Base-by-base conservation (phyloP, 2,113 vertebrate species). In the Chitala chitala region DNA sequence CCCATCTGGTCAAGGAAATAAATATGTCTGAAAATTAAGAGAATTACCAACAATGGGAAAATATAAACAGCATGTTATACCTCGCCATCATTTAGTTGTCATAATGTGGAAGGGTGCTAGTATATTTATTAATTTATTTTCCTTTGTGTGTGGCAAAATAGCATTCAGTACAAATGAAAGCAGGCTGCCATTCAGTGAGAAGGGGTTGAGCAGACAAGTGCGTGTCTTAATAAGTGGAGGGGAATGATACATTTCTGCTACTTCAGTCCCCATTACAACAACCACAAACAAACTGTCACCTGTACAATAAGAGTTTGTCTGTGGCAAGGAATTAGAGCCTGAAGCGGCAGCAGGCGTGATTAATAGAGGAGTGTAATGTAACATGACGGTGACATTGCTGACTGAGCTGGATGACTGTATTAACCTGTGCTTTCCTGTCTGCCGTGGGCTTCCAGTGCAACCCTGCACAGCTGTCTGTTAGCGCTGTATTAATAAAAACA, bases 401-500 rank as follows among this genome's bases (percentile, higher is more conserved):
- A 89, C 82, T 75, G 77, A 78, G 85, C 84, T 68, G 59, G 56
- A 81, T 79, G 78, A 80, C 74, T 76, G 75, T 82, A 86, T 85
- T 83, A 86, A 85, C 82, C 22, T 70, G 78, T 80, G 77, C 71
- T 82, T 84, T 81, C 72, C 80, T 80, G 63, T 80, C 75, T 82
- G 83, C 77, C 81, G 79, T 58, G 79, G 74, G 83, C 77, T 78
- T 79, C 6, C 2, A n/a, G 29, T 63, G n/a, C n/a, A n/a, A n/a
- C n/a, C n/a, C n/a, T 33, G 36, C 63, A 2, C 36, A 4, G 81
- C 40, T 1, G 42, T 48, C 64, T 48, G 58, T 72, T 87, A 82
- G 82, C 83, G 81, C 73, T 75, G 74, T 81, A 80, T 80, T 89
- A 87, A 88, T 89, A 82, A 88, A 86, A 82, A 85, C 71, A 79